These are phyloP conservation scores for Cyphomyrus discorhynchus DNA, from an alignment of 2,113 vertebrate genomes.

Conservation along the genomic window DNA sequence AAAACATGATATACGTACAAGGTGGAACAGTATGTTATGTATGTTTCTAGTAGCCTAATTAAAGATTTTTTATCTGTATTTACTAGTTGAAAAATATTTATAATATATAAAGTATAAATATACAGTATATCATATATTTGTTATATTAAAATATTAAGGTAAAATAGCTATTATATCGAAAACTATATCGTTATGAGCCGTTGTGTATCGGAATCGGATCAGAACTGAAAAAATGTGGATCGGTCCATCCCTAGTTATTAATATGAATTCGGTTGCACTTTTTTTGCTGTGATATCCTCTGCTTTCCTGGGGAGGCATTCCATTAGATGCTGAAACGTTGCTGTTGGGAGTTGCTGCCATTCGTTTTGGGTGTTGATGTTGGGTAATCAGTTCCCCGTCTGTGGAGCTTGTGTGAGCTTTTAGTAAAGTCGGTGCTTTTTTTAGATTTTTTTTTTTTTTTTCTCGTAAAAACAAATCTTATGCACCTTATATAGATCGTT, in stretches of 20 bases:
- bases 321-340: neutral
- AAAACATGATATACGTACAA: too few relatives aligned
- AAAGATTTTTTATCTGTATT: too few relatives aligned
- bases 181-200: too few relatives aligned
- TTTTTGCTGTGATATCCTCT: neutral
- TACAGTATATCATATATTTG: too few relatives aligned
- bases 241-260: neutral
- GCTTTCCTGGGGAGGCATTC: neutral
- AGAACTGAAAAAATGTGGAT: too few relatives aligned
- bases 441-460: neutral
- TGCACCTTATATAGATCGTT: neutral
- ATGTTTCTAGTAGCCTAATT: too few relatives aligned
- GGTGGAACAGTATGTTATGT: too few relatives aligned
- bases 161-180: too few relatives aligned
- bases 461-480: neutral
- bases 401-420: neutral
- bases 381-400: neutral
- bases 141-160: too few relatives aligned
- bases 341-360: neutral
- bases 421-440: neutral
- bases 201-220: too few relatives aligned
- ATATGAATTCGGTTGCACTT: neutral
- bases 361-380: neutral
- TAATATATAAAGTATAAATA: too few relatives aligned
- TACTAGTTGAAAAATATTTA: too few relatives aligned